These are phyloP conservation scores for Chelon labrosus DNA, from an alignment of 2,797 vertebrate species.

Conservation along the genomic window DNA sequence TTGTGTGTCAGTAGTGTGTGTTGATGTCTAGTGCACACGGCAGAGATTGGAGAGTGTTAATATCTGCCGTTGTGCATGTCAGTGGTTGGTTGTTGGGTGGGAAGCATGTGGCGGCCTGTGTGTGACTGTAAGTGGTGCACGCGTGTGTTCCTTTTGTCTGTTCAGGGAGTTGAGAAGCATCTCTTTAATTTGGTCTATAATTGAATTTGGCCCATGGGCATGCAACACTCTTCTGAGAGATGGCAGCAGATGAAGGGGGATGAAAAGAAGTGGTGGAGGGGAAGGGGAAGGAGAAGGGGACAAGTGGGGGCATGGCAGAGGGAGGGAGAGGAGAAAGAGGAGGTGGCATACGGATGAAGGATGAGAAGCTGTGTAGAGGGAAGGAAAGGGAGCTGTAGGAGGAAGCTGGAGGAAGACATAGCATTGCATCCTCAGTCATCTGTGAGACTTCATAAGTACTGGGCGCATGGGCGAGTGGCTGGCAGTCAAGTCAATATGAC, in stretches of 20 bases:
- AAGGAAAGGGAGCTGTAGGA: slow-evolving; percentile 34
- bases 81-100: neutral
- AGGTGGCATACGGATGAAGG: slow-evolving; percentile 48
- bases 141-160: slow-evolving; percentile 59
- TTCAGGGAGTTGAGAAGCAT: slow-evolving; percentile 67
- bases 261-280: slow-evolving; percentile 47
- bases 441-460: slow-evolving; percentile 76
- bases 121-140: slow-evolving; percentile 27
- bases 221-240: slow-evolving; percentile 63
- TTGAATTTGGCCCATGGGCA: slow-evolving; percentile 81
- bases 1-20: slow-evolving; percentile 24
- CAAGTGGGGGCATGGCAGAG: slow-evolving; percentile 36
- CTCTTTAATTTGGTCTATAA: slow-evolving; percentile 78
- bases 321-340: slow-evolving; percentile 37
- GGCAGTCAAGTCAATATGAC: slow-evolving; percentile 87
- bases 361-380: slow-evolving; percentile 39
- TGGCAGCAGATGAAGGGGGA: slow-evolving; percentile 65
- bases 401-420: slow-evolving; percentile 43
- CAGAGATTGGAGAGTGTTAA: slow-evolving; percentile 15
- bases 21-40: slow-evolving; percentile 13
- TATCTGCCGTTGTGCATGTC: slow-evolving; percentile 11
- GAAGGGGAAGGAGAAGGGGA: slow-evolving; percentile 26
- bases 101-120: slow-evolving; percentile 6
- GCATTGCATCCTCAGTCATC: slow-evolving; percentile 71
- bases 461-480: slow-evolving; percentile 75